Conservation (phyloP, 2,113 vertebrate species). For the Numenius arquata region DNA sequence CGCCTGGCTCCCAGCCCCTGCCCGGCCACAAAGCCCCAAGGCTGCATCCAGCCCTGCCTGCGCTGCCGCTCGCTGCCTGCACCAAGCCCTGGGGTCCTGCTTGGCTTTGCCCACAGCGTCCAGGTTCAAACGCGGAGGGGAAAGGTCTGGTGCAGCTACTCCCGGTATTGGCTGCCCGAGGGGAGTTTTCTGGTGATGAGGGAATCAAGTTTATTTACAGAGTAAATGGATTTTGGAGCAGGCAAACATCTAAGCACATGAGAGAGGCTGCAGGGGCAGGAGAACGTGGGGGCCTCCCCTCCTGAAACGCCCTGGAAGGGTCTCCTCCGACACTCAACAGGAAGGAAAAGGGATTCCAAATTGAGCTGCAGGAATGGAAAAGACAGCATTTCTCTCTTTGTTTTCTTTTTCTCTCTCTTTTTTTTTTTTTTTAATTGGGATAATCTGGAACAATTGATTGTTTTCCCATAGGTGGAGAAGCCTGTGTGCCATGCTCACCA, state of each 20-base stretch:
- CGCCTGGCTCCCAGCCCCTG: background rate
- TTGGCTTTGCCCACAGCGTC: background rate
- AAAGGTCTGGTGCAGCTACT: background rate
- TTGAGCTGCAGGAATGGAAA: background rate
- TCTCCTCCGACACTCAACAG: background rate
- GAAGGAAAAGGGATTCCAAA: background rate
- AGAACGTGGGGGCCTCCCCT: background rate
- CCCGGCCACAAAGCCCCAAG: background rate
- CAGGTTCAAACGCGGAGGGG: background rate
- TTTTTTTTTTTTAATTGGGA: background rate
- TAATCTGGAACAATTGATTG: background rate
- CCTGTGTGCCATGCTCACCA: background rate
- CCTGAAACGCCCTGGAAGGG: background rate
- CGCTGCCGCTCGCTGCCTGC: background rate
- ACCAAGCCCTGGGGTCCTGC: rapidly evolving
- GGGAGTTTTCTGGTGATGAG: conserved; percentile 24
- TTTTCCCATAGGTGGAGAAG: background rate
- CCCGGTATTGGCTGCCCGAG: background rate
- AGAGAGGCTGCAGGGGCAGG: background rate
- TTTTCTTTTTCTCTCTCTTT: background rate
- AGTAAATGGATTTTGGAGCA: conserved; percentile 50
- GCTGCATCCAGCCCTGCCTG: background rate
- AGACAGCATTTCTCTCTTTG: background rate
- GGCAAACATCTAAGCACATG: conserved; percentile 43
- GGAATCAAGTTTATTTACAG: conserved; percentile 54